phyloP scores from a whole-genome alignment of 2,888 invertebrate genomes.

The Sycophila texana region DNA sequence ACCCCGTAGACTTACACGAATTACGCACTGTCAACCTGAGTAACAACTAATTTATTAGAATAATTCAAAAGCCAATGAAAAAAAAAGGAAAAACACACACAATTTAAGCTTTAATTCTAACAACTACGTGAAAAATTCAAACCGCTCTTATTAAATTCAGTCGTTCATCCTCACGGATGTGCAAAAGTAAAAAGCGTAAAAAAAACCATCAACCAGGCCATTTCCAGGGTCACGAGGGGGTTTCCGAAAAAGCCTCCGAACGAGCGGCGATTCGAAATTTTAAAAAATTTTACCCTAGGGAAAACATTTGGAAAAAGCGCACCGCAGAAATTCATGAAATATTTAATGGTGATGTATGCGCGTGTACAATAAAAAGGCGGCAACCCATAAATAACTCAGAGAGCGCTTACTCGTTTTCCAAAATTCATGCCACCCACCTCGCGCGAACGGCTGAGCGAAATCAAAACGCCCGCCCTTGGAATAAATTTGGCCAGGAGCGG shows the following conservation, averaged over 20 bases:
- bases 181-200: no score
- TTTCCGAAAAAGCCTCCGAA: no score
- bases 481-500: neutral
- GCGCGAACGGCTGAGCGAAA: neutral
- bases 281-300: slow-evolving; percentile 10
- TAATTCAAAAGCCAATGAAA: no score
- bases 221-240: no score
- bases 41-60: no score
- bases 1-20: neutral
- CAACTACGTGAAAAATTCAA: no score
- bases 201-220: no score
- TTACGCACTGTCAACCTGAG: no score
- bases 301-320: neutral
- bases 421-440: neutral
- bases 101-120: no score
- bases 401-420: neutral
- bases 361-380: neutral
- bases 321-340: slow-evolving; percentile 13
- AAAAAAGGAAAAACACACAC: no score
- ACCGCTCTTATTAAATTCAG: no score
- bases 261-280: neutral
- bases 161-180: no score
- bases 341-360: slow-evolving; percentile 11
- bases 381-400: neutral
- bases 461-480: neutral